Base-by-base conservation (phyloP, 2,113 vertebrate species). In the Craseonycteris thonglongyai region DNA sequence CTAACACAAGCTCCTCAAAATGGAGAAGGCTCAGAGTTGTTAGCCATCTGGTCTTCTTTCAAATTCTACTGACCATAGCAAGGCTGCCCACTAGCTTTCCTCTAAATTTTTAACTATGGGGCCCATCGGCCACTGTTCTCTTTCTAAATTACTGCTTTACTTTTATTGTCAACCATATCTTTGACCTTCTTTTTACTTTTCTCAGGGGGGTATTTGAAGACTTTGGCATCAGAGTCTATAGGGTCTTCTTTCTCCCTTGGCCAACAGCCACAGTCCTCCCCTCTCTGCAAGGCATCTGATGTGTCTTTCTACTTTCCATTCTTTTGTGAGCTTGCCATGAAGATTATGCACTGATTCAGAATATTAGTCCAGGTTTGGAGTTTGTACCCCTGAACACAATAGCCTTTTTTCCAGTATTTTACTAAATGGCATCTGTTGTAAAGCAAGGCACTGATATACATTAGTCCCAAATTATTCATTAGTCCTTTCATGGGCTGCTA, bases 341-440 rank as follows among this genome's bases (percentile, higher is more conserved):
- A 99, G 83, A 98, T 98, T 94, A 99, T 99, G 88, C 99, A 99
- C 97, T 99, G 98, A 96, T 98, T 99, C 95, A 99, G 96, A 96
- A 98, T 99, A 56, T 99, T 98, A 81, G 99, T 98, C 99, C 98
- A 98, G 98, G 94, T 98, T 99, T 58, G 99, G 96, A 96, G 99
- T 99, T 98, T 99, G 99, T 98, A 99, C 98, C 56, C 98, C 99
- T 54, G 99, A 99, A 96, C 98, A 98, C 49, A 99, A 97, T 49
- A 99, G 98, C 94, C 99, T 99, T 95, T 99, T 99, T 99, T 76
- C 99, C 98, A 93, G 99, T 99, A 98, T 99, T 99, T 88, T 98
- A 99, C 97, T 98, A 99, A 97, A 99, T 98, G 0, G 98, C 99
- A 84, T 99, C 99, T 24, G 98, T 96, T 99, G 97, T 99, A 99